Evolutionary conservation across 2,113 vertebrate genomes (phyloP).

Genomic region (Sylvilagus bachmani): DNA sequence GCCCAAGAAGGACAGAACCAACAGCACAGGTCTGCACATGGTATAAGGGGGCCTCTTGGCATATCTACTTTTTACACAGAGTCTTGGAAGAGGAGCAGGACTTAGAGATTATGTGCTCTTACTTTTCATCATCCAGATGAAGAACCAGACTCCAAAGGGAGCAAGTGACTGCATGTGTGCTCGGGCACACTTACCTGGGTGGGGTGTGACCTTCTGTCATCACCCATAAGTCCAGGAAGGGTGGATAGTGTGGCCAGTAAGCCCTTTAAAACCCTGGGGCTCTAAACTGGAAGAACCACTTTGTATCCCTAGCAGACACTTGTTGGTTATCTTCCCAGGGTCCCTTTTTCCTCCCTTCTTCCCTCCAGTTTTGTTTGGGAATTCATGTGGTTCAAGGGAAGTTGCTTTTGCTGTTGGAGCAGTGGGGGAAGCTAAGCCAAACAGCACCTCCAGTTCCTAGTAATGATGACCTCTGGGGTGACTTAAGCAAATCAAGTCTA

Average conservation of each 20-base stretch:
- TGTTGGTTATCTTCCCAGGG: not conserved
- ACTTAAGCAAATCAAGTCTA: not conserved
- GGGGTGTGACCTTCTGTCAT: not conserved
- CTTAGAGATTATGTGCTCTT: not conserved
- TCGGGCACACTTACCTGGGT: not conserved
- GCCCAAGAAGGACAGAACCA: not conserved
- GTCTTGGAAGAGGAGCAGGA: not conserved
- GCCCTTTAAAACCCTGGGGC: not conserved
- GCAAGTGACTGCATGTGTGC: not conserved
- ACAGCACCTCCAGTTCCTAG: not conserved
- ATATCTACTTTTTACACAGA: not conserved
- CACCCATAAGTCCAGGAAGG: not conserved
- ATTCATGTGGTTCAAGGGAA: constrained; percentile 30
- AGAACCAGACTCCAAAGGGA: not conserved
- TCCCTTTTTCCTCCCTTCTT: not conserved
- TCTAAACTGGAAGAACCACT: not conserved
- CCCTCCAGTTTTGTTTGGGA: constrained; percentile 1
- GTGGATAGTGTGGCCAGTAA: not conserved
- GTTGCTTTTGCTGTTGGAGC: not conserved
- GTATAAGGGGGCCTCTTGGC: not conserved
- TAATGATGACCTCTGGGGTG: not conserved
- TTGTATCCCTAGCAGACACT: not conserved
- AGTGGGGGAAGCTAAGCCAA: not conserved
- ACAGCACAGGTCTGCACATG: not conserved
- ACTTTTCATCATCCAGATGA: not conserved